Conservation (phyloP, 2,113 vertebrate genomes). For the Procapra przewalskii region DNA sequence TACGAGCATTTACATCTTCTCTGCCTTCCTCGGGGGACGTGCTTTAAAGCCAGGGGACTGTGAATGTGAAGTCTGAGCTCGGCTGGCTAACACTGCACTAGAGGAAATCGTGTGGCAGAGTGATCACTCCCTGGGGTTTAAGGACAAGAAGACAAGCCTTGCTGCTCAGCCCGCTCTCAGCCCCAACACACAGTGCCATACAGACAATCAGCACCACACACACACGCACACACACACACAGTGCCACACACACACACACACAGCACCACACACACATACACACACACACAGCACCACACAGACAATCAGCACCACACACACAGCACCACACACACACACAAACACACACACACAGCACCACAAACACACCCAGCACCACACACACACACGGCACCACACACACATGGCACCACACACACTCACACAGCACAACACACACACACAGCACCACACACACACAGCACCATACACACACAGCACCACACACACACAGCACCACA, state of each 20-base stretch:
- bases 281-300: too few relatives aligned
- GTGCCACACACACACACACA: not conserved
- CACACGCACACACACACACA: too few relatives aligned
- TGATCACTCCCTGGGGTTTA: not conserved
- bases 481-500: too few relatives aligned
- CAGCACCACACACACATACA: too few relatives aligned
- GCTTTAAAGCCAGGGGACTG: not conserved
- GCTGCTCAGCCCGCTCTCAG: not conserved
- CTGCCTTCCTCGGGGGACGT: not conserved
- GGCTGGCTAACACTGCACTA: not conserved
- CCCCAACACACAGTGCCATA: not conserved
- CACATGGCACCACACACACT: too few relatives aligned
- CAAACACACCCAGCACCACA: too few relatives aligned
- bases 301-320: too few relatives aligned
- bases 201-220: not conserved
- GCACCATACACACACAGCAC: too few relatives aligned
- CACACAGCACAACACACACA: too few relatives aligned
- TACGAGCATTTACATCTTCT: not conserved
- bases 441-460: too few relatives aligned
- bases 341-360: too few relatives aligned
- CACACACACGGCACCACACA: too few relatives aligned
- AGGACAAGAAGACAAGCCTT: not conserved
- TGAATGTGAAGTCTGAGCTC: not conserved
- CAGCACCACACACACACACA: accelerated
- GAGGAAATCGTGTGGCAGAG: not conserved